Evolutionary conservation across 2,113 vertebrate species (phyloP).

Genomic region (Trogon surrucura): DNA sequence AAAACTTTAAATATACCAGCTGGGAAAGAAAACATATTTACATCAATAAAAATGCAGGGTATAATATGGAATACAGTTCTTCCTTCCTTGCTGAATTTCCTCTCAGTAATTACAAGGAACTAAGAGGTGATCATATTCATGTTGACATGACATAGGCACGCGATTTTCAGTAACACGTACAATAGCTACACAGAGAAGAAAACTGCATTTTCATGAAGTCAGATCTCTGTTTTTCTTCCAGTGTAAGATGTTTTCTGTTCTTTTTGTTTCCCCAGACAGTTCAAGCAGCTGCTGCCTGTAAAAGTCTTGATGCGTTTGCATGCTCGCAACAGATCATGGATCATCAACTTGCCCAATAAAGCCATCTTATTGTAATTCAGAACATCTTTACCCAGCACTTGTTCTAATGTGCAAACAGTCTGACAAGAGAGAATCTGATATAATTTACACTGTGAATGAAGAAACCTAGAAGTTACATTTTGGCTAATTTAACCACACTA

Average conservation of each 20-base stretch:
- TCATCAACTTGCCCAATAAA: constrained; percentile 23
- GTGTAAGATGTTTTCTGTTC: not conserved
- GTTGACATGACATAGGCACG: not conserved
- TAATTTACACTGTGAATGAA: not conserved
- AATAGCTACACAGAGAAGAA: not conserved
- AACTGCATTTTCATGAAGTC: not conserved
- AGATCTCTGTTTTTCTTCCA: not conserved
- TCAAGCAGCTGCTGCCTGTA: constrained; percentile 26
- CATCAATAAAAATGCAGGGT: not conserved
- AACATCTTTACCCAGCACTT: not conserved
- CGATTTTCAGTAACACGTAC: not conserved
- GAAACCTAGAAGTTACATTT: not conserved
- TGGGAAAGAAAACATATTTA: not conserved
- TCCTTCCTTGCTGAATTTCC: not conserved
- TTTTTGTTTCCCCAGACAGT: not conserved
- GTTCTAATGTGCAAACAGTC: not conserved
- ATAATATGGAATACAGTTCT: not conserved
- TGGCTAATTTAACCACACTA: not conserved
- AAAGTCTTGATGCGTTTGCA: not conserved
- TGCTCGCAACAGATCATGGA: constrained; percentile 9
- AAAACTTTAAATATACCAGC: not conserved
- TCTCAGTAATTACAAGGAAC: not conserved
- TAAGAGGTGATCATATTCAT: not conserved
- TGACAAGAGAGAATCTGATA: not conserved
- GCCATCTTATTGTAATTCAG: not conserved